Base-by-base conservation (phyloP, 2,888 invertebrate genomes). In the Tipula confusa region DNA sequence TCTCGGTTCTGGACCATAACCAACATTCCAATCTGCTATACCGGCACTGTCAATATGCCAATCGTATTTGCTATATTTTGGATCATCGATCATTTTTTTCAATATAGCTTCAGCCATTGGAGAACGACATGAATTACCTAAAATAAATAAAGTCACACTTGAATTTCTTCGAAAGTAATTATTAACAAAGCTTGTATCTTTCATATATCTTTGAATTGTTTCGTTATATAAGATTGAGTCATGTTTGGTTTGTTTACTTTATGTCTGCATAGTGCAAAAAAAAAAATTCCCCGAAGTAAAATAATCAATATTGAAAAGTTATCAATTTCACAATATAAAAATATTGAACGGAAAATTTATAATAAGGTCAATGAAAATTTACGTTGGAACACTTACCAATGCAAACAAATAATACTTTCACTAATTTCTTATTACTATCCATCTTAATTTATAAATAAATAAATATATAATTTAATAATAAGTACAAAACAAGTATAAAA, bases 31-130 rank as follows among this genome's bases (percentile, higher is more conserved):
- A 28, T 93, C 91, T 3, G 95, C 95, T 81, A 96, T 92, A 0
- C 95, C 98, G 2, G 97, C 97, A 90, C 97, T 98, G 87, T 98
- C 97, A 1, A 95, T 93, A 84, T 93, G 91, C 97, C 97, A 98
- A 86, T 91, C 82, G 29, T 48, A 80, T n/a, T 82, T 82, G 11
- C 1, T 11, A 6, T 79, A 83, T 86, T 93, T 87, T 84, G 93
- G 90, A 36, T 86, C 85, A 0, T 79, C 9, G 1, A 88, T 84
- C 9, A 88, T 82, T 84, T 87, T 81, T 82, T 91, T 90, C 87
- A 98, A 95, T 0, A 98, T 94, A 9, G 95, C 97, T 89, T 98
- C 98, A 11, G 97, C 98, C 88, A 97, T 98, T 0, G 98, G 97
- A 2, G 98, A 98, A 2, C 98, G 93, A 88, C 98, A 98, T 85